Evolutionary conservation across 2,888 invertebrate species (phyloP).

Genomic region (Drosophila longiperda): DNA sequence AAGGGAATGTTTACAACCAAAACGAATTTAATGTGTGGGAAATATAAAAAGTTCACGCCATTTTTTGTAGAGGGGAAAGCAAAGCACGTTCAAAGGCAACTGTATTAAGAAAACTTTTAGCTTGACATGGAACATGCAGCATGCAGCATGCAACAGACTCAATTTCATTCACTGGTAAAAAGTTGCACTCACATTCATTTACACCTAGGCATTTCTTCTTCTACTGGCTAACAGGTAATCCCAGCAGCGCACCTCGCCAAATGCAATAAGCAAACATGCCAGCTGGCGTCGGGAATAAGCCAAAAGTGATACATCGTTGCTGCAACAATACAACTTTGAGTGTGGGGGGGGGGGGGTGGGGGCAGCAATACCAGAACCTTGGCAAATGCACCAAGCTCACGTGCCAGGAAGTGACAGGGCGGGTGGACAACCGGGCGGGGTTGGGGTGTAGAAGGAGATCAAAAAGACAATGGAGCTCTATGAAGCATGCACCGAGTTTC

Average conservation of each 20-base stretch:
- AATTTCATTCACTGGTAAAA: slow-evolving; percentile 28
- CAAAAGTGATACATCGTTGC: slow-evolving; percentile 29
- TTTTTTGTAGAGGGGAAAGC: neutral
- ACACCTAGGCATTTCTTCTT: slow-evolving; percentile 22
- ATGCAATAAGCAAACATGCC: slow-evolving; percentile 52
- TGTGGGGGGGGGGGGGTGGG: neutral
- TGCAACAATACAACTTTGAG: slow-evolving; percentile 38
- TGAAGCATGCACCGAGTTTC: slow-evolving; percentile 64
- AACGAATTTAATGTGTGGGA: neutral
- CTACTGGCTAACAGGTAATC: slow-evolving; percentile 24
- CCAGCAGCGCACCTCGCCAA: slow-evolving; percentile 50
- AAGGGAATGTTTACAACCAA: neutral
- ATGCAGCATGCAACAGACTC: slow-evolving; percentile 15
- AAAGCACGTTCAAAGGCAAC: neutral
- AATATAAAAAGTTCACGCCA: neutral
- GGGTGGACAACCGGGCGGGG: neutral
- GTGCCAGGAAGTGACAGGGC: neutral
- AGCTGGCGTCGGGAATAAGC: slow-evolving; percentile 39
- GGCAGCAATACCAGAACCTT: slow-evolving; percentile 21
- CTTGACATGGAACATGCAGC: slow-evolving; percentile 11
- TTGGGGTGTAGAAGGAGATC: neutral
- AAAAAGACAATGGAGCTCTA: slow-evolving; percentile 57
- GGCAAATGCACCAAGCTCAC: slow-evolving; percentile 46
- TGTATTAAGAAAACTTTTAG: neutral
- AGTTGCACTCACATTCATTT: slow-evolving; percentile 19